Evolutionary conservation across 1,140 invertebrate genomes (phyloP).

Genomic region (Homarus americanus): DNA sequence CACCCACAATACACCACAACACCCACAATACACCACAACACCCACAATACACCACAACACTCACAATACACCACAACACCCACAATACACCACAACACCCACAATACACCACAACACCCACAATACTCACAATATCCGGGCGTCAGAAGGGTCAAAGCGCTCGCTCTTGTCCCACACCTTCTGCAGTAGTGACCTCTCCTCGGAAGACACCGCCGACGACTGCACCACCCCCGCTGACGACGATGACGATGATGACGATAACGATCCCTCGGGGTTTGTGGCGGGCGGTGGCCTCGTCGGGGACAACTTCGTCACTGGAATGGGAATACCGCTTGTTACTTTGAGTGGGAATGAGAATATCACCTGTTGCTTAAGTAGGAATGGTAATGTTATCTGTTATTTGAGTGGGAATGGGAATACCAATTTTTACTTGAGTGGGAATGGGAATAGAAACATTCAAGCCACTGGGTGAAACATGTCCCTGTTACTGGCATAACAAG

Average conservation of each 20-base stretch:
- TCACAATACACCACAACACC: too few species aligned
- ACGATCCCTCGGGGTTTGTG: constrained; percentile 79
- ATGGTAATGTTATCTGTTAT: neutral
- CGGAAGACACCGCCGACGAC: constrained; percentile 70
- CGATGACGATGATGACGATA: constrained; percentile 76
- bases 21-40: too few species aligned
- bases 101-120: too few species aligned
- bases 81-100: too few species aligned
- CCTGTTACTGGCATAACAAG: too few species aligned
- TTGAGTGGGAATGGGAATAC: too few species aligned
- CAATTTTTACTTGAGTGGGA: constrained; percentile 56
- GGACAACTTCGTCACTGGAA: constrained; percentile 75
- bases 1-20: too few species aligned
- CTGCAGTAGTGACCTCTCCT: constrained; percentile 73
- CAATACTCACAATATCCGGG: constrained; percentile 68
- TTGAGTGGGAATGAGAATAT: too few species aligned
- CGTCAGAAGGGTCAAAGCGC: constrained; percentile 50
- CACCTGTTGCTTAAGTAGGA: constrained; percentile 52
- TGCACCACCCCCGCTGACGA: constrained; percentile 45
- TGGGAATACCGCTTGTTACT: too few species aligned
- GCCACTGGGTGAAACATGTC: too few species aligned
- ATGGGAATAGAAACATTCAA: neutral
- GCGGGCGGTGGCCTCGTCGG: constrained; percentile 69
- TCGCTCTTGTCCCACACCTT: constrained; percentile 73
- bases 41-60: too few species aligned